These are phyloP conservation scores for Eupithecia insigniata DNA, from an alignment of 2,888 invertebrate genomes.

Conservation along the genomic window DNA sequence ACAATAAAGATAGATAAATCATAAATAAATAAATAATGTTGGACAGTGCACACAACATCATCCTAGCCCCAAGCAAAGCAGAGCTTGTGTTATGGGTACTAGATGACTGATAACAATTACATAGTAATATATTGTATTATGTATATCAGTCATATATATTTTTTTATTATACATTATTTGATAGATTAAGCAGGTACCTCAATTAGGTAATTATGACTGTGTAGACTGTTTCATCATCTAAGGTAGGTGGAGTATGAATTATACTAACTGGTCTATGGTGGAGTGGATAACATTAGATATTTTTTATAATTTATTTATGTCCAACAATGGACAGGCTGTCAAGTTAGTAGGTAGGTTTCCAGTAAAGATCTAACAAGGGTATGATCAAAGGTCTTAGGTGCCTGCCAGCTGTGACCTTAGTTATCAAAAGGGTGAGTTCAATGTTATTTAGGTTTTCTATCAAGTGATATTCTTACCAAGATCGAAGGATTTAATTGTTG, in stretches of 20 bases:
- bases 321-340: no score
- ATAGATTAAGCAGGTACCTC: no score
- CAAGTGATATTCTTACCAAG: constrained; percentile 61
- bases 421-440: background rate
- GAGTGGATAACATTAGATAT: background rate
- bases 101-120: no score
- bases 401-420: background rate
- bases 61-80: no score
- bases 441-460: background rate
- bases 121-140: no score
- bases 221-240: constrained; percentile 19
- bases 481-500: constrained; percentile 78
- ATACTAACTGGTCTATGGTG: no score
- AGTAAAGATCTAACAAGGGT: background rate
- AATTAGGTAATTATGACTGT: background rate
- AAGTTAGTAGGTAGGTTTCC: background rate
- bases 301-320: background rate
- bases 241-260: background rate
- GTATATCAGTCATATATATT: no score
- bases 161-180: no score
- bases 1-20: no score
- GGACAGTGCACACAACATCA: no score
- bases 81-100: no score
- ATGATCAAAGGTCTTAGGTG: background rate
- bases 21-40: no score